Evolutionary conservation across 1,140 invertebrate species (phyloP), one percentile per base, ranked within the genome.

Genomic region (Drosophila bocqueti): DNA sequence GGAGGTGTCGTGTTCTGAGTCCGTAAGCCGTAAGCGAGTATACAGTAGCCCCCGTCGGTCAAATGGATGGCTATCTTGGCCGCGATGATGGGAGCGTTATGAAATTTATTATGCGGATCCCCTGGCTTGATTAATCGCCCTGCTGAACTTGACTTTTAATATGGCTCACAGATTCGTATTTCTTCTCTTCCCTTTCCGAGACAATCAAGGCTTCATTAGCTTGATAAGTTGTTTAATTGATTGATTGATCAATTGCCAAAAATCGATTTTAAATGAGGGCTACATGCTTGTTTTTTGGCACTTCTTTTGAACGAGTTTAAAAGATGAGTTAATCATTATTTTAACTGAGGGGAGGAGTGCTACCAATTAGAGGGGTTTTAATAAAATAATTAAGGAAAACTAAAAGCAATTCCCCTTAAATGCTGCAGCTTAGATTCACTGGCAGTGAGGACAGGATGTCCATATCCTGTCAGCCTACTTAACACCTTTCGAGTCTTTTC

Each of bases 101-200:
- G 31, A 63, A 64, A 43, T 43, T 47, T 42, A 46, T 64, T 76
- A 59, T 76, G 57, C 54, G 66, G 66, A 43, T 69, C 57, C 16
- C 57, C 50, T 26, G 47, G 38, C 45, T 62, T 87, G 84, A 83
- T 86, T 86, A 76, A 86, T 83, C 55, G 46, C 45, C 38, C 45
- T 13, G 42, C 60, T 84, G 84, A 87, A 80, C 83, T 87, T 89
- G 83, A 87, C 64, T 87, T 38, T 50, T 34, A 58, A 78, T 72
- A 46, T 74, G 55, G 34, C 45, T 49, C 34, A 49, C 49, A 46
- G 50, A 40, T 77, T 47, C 16, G n/a, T 50, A 40, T 47, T 47
- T 67, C 46, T 38, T 40, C 18, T 47, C 18, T 57, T 71, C 16
- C 54, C 46, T 46, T 71, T 54, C 29, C 61, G 52, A 38, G 40